Evolutionary conservation across 2,888 invertebrate genomes (phyloP), one percentile per base, ranked within the genome.

Genomic region (Macrosiphum euphorbiae): DNA sequence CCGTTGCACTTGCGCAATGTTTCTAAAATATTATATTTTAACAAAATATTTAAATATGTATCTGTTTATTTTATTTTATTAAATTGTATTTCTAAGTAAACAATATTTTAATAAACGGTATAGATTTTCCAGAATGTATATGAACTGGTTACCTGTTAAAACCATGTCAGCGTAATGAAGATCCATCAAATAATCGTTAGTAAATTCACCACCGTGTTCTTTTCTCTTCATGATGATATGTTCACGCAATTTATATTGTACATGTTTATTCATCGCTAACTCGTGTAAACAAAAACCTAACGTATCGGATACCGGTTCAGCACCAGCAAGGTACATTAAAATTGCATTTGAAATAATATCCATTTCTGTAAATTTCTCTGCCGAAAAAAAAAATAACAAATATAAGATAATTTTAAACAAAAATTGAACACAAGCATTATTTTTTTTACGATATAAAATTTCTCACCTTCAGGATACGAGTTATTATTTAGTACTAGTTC

Each of bases 261-360:
- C 11, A n/a, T 55, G 86, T 86, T 55, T 92, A n/a, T 92, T 92
- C n/a, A 58, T 11, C 0, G 91, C 86, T 28, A 87, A 44, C 24
- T 92, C 91, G 7, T 91, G 35, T 26, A 85, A 44, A 91, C 85
- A 91, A 52, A 52, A 91, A 16, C 35, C 26, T 55, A 91, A 52
- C 2, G 55, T 91, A 16, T 35, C 5, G 2, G 91, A 85, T 28
- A 91, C 85, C 8, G 91, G 47, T 50, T 28, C 10, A 91, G 84
- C 50, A 35, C 91, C 91, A 35, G 52, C 41, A 24, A 41, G 85
- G 8, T 91, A 16, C 85, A 28, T 85, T 8, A 91, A 3, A 26
- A 91, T 13, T 1, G 91, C 84, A 52, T 91, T 91, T 52, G 26
- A 52, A 26, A 84, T 52, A 8, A 91, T 91, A 84, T 91, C 91